Base-by-base conservation (phyloP, 2,888 invertebrate genomes). In the Synanthedon tipuliformis region DNA sequence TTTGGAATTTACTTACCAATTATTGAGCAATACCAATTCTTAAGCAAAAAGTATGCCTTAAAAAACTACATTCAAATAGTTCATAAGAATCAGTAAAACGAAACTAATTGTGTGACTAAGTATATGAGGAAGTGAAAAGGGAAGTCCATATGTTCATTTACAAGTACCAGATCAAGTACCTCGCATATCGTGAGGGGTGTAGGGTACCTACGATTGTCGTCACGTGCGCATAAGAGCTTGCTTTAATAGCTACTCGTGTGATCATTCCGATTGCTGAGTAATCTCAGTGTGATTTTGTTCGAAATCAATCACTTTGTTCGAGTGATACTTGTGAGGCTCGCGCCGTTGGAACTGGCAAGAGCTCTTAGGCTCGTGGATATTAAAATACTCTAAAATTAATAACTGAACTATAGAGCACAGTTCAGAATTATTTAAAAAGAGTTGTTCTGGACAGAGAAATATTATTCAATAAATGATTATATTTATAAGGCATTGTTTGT, bases 161-260 rank as follows among this genome's bases (percentile, higher is more conserved):
- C 51, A 55, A 60, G 61, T 50, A 56, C 55, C 54, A 55, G 41
- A 50, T 51, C 51, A 55, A 50, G 51, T 40, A 45, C 55, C 56
- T 51, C 52, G n/a, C n/a, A 52, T 51, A 52, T 48, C 51, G 54
- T 61, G 53, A 60, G 60, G 56, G 59, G 55, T 45, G 45, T n/a
- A n/a, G n/a, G n/a, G n/a, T 15, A 45, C 34, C 10, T 34, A 34
- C 45, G 56, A 58, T 63, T 53, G 62, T 49, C 62, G 75, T 74
- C 81, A 82, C 83, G 83, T 82, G 83, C 78, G 68, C 69, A 61
- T 57, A 58, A 79, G 74, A 61, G 66, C 61, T 56, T 55, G 55
- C 57, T 54, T 65, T 66, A 71, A 69, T 68, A 64, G 66, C 70
- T 69, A 64, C 77, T 80, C 55, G 59, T 62, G 65, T 66, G 67